Evolutionary conservation across 2,797 vertebrate genomes (phyloP).

Genomic region (Aselliscus stoliczkanus): DNA sequence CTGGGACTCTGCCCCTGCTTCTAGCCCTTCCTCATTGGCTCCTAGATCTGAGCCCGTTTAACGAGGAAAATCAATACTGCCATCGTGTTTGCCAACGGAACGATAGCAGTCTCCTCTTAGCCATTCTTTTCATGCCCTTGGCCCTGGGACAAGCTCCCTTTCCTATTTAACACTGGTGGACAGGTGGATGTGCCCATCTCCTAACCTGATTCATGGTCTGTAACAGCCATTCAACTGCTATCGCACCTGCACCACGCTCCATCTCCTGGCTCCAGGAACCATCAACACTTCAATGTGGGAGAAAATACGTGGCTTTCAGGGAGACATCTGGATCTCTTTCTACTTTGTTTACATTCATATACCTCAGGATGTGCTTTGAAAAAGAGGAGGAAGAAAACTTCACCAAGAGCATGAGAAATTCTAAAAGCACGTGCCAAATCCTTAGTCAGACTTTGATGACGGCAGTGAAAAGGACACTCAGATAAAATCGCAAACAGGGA

Average conservation of each 20-base stretch:
- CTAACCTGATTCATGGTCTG: background rate
- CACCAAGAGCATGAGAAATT: background rate
- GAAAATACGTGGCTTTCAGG: background rate
- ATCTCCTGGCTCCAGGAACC: background rate
- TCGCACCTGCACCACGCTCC: background rate
- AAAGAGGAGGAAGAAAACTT: background rate
- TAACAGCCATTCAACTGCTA: accelerated
- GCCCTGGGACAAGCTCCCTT: accelerated
- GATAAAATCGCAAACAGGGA: background rate
- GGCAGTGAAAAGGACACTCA: background rate
- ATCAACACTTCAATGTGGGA: accelerated
- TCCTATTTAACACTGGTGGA: background rate
- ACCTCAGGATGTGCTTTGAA: background rate
- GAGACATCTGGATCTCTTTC: background rate
- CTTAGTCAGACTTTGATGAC: background rate
- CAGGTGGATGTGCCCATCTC: too few species aligned
- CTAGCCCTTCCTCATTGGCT: accelerated
- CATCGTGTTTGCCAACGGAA: background rate
- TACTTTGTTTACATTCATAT: background rate
- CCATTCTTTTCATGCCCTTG: background rate
- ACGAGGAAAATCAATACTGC: background rate
- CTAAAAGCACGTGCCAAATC: background rate
- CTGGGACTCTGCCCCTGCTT: accelerated
- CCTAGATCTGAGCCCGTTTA: background rate
- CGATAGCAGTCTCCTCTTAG: background rate